phyloP scores from a whole-genome alignment of 2,888 invertebrate genomes.

The Volucella inanis region DNA sequence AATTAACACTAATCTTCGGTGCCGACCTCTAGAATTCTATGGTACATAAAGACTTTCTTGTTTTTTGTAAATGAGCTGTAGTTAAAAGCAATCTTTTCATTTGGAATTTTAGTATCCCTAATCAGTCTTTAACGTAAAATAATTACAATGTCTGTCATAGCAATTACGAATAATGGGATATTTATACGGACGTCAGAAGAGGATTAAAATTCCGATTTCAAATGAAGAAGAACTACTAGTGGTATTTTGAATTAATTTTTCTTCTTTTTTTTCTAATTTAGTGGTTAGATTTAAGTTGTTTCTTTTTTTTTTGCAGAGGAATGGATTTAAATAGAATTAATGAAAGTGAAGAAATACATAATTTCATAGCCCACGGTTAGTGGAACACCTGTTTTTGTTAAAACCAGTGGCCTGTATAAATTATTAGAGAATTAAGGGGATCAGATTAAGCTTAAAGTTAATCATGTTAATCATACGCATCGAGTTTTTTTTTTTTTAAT shows the following conservation, averaged over 20 bases:
- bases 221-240: conserved; percentile 13
- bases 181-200: conserved; percentile 55
- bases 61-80: conserved; percentile 1
- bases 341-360: no score
- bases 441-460: no score
- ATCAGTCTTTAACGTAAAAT: conserved; percentile 7
- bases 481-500: no score
- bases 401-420: no score
- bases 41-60: neutral
- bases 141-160: conserved; percentile 22
- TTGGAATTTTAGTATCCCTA: conserved; percentile 24
- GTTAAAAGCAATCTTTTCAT: neutral
- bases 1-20: no score
- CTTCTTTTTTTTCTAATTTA: neutral
- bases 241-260: conserved; percentile 29
- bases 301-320: neutral
- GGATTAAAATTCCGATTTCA: conserved; percentile 35
- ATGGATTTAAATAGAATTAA: neutral
- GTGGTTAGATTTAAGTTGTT: neutral
- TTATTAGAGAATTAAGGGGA: no score
- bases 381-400: no score
- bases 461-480: no score
- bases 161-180: conserved; percentile 47
- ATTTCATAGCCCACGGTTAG: no score
- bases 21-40: neutral